These are phyloP conservation scores for Chrysolina americana DNA, from an alignment of 2,888 invertebrate genomes.

Conservation along the genomic window DNA sequence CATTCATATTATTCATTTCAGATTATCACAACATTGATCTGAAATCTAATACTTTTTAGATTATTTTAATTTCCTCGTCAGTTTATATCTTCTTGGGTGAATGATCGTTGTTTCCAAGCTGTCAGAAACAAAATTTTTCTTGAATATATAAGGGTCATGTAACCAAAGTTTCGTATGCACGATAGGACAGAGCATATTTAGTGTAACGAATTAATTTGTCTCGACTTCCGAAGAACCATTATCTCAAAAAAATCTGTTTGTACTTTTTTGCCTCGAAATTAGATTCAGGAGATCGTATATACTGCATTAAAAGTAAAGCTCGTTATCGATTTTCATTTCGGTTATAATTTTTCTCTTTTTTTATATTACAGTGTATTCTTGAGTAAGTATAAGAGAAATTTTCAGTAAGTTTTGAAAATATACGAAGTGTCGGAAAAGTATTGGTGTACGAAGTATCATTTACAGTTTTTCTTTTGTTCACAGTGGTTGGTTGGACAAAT, in stretches of 20 bases:
- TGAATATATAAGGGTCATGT: not conserved
- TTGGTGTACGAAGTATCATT: too few species aligned
- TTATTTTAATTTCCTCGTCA: too few species aligned
- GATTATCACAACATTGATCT: too few species aligned
- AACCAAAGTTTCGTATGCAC: slow-evolving; percentile 8
- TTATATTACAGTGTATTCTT: not conserved
- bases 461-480: too few species aligned
- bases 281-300: slow-evolving; percentile 19
- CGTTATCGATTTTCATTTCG: not conserved
- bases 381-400: not conserved
- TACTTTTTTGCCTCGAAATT: slow-evolving; percentile 9
- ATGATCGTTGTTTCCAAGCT: not conserved
- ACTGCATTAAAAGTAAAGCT: slow-evolving; percentile 22
- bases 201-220: slow-evolving; percentile 9
- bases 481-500: too few species aligned
- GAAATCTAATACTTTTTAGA: too few species aligned
- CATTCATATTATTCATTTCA: too few species aligned
- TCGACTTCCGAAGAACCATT: slow-evolving; percentile 12
- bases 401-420: not conserved
- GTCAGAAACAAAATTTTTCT: slow-evolving; percentile 7
- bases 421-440: not conserved
- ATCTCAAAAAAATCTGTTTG: slow-evolving; percentile 8
- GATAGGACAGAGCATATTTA: not conserved
- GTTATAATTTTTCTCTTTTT: not conserved
- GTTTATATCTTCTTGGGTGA: not conserved